A percentile compares a stretch with the other conserved stretches of the same genome.
Evolutionary conservation across 2,113 vertebrate species (phyloP).

Genomic region (Ameiurus melas): DNA sequence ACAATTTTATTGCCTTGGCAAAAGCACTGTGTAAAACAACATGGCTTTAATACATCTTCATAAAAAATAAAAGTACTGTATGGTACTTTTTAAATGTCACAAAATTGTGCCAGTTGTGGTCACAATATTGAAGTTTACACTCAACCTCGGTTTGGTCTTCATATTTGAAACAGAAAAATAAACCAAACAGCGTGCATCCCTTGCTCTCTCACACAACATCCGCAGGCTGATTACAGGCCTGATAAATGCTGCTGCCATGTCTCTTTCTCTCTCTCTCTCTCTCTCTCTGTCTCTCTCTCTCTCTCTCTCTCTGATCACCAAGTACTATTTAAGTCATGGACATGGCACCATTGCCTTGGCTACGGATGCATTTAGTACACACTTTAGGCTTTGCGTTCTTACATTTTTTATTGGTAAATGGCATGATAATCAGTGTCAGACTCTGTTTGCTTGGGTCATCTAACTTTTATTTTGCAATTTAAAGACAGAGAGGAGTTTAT

Average conservation of each 20-base stretch:
- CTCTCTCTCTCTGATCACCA: neutral
- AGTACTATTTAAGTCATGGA: conserved; percentile 46
- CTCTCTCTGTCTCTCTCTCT: neutral
- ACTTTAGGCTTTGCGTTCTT: conserved; percentile 21
- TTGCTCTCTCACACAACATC: conserved; percentile 28
- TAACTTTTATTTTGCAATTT: conserved; percentile 9
- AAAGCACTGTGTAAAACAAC: neutral
- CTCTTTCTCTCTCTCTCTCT: neutral
- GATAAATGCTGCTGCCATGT: conserved; percentile 39
- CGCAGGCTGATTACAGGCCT: conserved; percentile 40
- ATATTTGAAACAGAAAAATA: neutral
- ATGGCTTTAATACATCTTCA: neutral
- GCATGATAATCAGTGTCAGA: neutral
- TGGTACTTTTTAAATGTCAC: neutral
- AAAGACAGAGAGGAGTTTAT: conserved; percentile 19
- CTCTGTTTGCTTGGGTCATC: conserved; percentile 9
- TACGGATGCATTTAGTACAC: conserved; percentile 27
- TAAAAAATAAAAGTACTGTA: neutral
- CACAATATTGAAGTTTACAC: neutral
- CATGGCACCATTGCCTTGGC: conserved; percentile 29
- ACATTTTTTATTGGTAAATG: conserved; percentile 22
- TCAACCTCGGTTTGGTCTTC: neutral
- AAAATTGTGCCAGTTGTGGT: neutral
- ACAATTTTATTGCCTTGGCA: neutral
- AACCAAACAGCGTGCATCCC: neutral